A percentile compares a stretch with the other conserved stretches of the same genome.
phyloP scores from a whole-genome alignment of 2,797 vertebrate genomes.

The Poeciliopsis infans region DNA sequence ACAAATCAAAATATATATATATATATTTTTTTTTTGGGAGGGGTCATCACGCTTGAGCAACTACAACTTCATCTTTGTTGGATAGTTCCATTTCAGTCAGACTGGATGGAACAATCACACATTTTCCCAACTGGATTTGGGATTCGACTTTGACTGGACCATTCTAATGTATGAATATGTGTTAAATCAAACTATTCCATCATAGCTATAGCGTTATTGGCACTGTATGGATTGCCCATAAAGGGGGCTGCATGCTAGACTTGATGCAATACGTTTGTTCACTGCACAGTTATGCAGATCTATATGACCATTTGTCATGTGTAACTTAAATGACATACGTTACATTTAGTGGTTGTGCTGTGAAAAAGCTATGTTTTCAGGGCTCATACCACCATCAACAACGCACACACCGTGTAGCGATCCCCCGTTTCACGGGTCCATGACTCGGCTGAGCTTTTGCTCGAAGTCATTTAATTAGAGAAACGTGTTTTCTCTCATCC shows the following conservation, averaged over 20 bases:
- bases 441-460: constrained; percentile 14
- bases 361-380: not conserved
- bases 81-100: not conserved
- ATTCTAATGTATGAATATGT: not conserved
- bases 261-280: not conserved
- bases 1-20: not conserved
- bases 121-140: not conserved
- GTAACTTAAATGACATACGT: not conserved
- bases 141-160: not conserved
- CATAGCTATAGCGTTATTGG: not conserved
- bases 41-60: not conserved
- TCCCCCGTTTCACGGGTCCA: constrained; percentile 3
- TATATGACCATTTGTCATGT: not conserved
- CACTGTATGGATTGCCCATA: not conserved
- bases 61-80: not conserved
- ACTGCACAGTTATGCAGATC: not conserved
- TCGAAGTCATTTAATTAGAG: constrained; percentile 22
- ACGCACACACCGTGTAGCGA: not conserved
- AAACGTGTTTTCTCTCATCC: constrained; percentile 15
- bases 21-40: not conserved
- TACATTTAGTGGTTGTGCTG: not conserved
- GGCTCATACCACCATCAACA: too few relatives aligned
- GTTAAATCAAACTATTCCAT: not conserved
- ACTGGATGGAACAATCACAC: not conserved
- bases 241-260: not conserved